Base-by-base conservation (phyloP, 2,797 vertebrate species). In the Acestrorhynchus altus region DNA sequence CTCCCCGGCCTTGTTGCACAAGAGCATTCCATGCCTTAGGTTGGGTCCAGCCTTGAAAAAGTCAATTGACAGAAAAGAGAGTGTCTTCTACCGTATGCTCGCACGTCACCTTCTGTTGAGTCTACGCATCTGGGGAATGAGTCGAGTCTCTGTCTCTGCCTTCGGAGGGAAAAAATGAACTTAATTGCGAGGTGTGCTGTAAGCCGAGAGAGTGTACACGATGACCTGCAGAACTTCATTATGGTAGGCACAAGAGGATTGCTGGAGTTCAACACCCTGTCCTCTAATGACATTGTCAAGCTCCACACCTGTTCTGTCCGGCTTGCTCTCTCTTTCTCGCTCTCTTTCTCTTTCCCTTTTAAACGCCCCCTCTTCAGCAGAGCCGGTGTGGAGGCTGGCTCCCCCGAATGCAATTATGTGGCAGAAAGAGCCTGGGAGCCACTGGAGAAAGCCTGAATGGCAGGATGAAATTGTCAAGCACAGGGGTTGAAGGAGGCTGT, bases 401-500 rank as follows among this genome's bases (percentile, higher is more conserved):
- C 66, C 59, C 54, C 10, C 26, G 66, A 79, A 70, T 40, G 67
- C 85, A 86, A 84, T 89, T 90, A 87, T 87, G 85, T 81, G 84
- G 85, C 54, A 22, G 79, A 81, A 88, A 85, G 81, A 83, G 81
- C 54, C 78, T 73, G 67, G 84, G 84, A 75, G 24, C 54, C 54
- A 63, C 71, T 77, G 4, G 20, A 77, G 88, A 77, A 87, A 85
- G 80, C 77, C 85, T 71, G 86, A 85, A 88, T 75, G 77, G 74
- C 71, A n/a, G 71, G 83, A 81, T 85, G 77, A 85, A 87, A 75
- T 79, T 71, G 85, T 69, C 66, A 51, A 64, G 68, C 72, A 72
- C 28, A 46, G 47, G 67, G 84, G 78, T 85, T 61, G 84, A 86
- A 84, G 87, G 78, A 81, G 86, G 87, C 85, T 82, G 84, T 90